phyloP scores from a whole-genome alignment of 1,140 invertebrate species.

The Orchestia grillus region DNA sequence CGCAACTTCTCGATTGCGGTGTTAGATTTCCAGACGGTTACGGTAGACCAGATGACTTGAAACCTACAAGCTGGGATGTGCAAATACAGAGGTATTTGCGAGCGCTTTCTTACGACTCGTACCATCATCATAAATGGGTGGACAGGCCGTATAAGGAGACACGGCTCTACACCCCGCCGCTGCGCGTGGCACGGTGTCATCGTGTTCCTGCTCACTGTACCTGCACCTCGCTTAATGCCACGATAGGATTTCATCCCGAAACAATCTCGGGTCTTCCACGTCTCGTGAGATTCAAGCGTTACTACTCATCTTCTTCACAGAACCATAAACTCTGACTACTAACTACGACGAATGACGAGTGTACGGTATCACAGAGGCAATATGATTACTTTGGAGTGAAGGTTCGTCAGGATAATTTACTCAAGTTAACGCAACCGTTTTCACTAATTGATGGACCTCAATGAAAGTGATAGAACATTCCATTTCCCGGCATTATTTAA shows the following conservation, averaged over 20 bases:
- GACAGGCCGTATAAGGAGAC: not conserved
- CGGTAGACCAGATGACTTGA: not conserved
- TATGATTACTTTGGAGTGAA: not conserved
- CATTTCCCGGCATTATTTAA: not conserved
- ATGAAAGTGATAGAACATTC: no score
- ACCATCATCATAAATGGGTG: not conserved
- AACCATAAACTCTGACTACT: not conserved
- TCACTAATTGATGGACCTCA: not conserved
- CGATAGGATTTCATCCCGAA: not conserved
- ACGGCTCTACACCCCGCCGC: not conserved
- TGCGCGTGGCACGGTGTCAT: not conserved
- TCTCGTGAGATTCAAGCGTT: not conserved
- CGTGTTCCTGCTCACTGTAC: not conserved
- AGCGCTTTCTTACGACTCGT: not conserved
- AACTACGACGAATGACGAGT: not conserved
- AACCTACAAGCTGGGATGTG: not conserved
- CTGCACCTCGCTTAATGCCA: not conserved
- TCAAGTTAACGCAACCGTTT: not conserved
- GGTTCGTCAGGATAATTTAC: not conserved
- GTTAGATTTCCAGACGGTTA: not conserved
- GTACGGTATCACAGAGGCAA: not conserved
- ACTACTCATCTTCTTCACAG: not conserved
- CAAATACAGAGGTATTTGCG: not conserved
- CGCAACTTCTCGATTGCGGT: not conserved
- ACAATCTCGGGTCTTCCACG: not conserved